A percentile compares a stretch with the other conserved stretches of the same genome.
Evolutionary conservation across 2,888 invertebrate species (phyloP).

Genomic region (Cotesia congregata): DNA sequence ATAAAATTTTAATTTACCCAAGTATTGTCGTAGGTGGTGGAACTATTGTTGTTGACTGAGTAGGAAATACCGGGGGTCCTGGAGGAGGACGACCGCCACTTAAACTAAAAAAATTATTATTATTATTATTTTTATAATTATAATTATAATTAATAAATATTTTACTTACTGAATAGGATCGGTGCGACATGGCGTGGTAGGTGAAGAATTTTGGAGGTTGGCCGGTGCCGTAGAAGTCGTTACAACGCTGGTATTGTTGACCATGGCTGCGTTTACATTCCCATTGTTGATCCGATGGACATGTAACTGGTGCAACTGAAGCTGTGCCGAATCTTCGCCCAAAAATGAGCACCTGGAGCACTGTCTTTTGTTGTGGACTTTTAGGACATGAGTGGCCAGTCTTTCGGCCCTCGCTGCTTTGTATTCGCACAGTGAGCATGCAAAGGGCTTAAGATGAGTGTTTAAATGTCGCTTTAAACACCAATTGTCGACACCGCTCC

Average conservation of each 20-base stretch:
- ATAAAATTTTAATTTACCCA: constrained; percentile 54
- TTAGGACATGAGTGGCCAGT: constrained; percentile 89
- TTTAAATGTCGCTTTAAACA: constrained; percentile 92
- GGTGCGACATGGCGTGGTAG: constrained; percentile 24
- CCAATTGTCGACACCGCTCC: constrained; percentile 96
- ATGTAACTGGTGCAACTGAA: constrained; percentile 80
- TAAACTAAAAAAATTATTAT: constrained; percentile 53
- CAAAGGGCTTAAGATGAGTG: constrained; percentile 92
- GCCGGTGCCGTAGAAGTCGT: constrained; percentile 31
- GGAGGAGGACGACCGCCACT: constrained; percentile 65
- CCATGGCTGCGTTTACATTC: constrained; percentile 51
- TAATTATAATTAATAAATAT: not conserved
- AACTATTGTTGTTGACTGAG: constrained; percentile 73
- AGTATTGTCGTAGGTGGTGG: constrained; percentile 68
- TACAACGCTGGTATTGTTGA: constrained; percentile 40
- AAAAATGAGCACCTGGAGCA: constrained; percentile 91
- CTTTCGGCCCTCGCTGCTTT: constrained; percentile 93
- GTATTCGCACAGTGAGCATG: constrained; percentile 92
- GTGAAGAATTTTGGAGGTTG: not conserved
- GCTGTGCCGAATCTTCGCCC: constrained; percentile 86
- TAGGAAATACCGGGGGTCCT: constrained; percentile 67
- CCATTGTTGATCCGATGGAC: constrained; percentile 62
- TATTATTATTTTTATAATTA: too few species aligned
- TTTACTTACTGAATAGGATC: constrained; percentile 57
- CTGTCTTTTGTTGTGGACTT: constrained; percentile 92